These are phyloP conservation scores for Mycogona germanica DNA, from an alignment of 2,888 invertebrate genomes.

Conservation along the genomic window DNA sequence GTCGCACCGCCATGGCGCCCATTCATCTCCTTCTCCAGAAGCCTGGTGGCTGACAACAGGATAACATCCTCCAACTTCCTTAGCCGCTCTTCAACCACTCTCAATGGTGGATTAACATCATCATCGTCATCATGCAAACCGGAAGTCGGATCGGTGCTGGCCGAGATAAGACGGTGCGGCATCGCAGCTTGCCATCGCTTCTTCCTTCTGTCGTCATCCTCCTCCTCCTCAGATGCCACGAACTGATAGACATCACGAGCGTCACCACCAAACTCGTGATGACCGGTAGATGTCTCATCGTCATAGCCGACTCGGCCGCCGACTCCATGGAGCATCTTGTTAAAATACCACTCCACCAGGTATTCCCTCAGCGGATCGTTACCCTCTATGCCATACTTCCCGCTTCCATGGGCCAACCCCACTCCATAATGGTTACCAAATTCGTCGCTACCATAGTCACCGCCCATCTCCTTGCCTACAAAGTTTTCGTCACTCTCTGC, in stretches of 20 bases:
- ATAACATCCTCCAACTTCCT: constrained; percentile 2
- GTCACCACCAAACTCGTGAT: not conserved
- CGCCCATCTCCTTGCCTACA: not conserved
- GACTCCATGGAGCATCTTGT: constrained; percentile 11
- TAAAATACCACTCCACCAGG: constrained; percentile 12
- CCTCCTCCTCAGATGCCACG: not conserved
- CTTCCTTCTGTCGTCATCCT: not conserved
- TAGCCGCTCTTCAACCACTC: constrained; percentile 12
- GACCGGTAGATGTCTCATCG: not conserved
- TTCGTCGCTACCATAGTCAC: not conserved
- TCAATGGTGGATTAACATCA: not conserved
- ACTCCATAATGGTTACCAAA: too few species aligned
- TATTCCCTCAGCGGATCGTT: constrained; percentile 2
- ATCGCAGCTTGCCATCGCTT: not conserved
- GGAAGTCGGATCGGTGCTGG: too few species aligned
- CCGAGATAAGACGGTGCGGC: too few species aligned
- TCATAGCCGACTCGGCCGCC: not conserved
- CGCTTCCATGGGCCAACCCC: not conserved
- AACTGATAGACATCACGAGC: not conserved
- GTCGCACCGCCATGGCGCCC: not conserved
- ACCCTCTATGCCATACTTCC: not conserved
- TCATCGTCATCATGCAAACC: not conserved
- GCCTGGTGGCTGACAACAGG: not conserved
- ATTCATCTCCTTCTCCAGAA: constrained; percentile 11
- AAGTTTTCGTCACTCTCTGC: not conserved